Conservation (phyloP, 2,113 vertebrate genomes). For the Phaethornis superciliosus region DNA sequence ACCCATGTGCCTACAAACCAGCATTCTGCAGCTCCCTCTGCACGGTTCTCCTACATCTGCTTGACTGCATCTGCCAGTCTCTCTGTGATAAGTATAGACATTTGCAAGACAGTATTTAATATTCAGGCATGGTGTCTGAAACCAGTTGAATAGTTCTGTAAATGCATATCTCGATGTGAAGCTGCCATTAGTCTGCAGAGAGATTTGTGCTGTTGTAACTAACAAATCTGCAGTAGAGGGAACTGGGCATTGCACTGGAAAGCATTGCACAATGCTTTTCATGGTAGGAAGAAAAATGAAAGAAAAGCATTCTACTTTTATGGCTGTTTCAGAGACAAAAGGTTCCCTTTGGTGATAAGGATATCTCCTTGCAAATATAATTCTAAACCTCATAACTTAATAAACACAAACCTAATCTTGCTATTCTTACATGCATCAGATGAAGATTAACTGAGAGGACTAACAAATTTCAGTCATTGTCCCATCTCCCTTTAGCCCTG, state of each 20-base stretch:
- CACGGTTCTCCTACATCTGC: not conserved
- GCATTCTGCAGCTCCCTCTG: not conserved
- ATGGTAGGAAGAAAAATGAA: not conserved
- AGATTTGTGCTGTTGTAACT: not conserved
- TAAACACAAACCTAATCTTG: not conserved
- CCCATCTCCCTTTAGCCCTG: not conserved
- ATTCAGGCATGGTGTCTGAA: not conserved
- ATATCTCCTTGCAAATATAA: not conserved
- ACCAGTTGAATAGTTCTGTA: not conserved
- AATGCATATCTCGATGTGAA: not conserved
- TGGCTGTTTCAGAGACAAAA: not conserved
- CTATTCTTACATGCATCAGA: not conserved
- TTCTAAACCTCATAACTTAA: not conserved
- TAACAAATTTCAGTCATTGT: not conserved
- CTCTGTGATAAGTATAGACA: not conserved
- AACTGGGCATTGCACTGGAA: not conserved
- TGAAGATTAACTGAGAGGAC: not conserved
- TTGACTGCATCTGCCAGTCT: not conserved
- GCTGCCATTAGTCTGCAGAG: not conserved
- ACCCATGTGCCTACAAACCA: not conserved
- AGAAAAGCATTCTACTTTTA: not conserved
- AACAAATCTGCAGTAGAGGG: not conserved
- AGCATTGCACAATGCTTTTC: not conserved
- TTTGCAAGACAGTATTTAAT: not conserved
- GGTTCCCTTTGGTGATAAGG: not conserved